phyloP scores from a whole-genome alignment of 2,888 invertebrate species.

The Cordilura impudica region DNA sequence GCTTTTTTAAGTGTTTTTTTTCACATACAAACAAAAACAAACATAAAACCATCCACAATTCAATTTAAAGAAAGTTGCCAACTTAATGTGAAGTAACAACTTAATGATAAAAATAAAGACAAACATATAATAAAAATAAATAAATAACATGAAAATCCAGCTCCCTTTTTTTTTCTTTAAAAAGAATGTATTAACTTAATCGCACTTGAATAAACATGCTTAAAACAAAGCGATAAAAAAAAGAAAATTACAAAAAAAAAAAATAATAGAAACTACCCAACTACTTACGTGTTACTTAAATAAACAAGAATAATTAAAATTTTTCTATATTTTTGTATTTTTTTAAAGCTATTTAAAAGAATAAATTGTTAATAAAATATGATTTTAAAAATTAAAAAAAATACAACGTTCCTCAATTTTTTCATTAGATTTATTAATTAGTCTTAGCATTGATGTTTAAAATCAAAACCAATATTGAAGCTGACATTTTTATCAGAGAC shows the following conservation, averaged over 20 bases:
- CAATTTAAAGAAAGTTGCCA: constrained; percentile 26
- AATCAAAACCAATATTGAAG: no score
- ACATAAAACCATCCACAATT: neutral
- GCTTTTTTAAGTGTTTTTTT: neutral
- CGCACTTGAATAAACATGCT: constrained; percentile 18
- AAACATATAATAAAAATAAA: no score
- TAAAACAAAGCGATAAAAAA: neutral
- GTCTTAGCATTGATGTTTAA: no score
- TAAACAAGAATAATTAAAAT: neutral
- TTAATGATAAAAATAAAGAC: neutral
- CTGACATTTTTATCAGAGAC: no score
- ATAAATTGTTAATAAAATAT: no score
- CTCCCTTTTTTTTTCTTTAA: constrained; percentile 31
- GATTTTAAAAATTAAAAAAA: no score
- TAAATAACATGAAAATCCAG: constrained; percentile 29
- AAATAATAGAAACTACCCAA: neutral
- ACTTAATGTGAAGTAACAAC: neutral
- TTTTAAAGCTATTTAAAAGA: neutral
- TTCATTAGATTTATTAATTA: no score
- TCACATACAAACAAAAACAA: neutral
- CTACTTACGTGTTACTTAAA: neutral
- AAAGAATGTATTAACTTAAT: constrained; percentile 24
- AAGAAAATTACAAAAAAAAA: constrained; percentile 27
- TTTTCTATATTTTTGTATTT: neutral
- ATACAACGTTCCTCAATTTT: no score